These are phyloP conservation scores for Cloeon dipterum DNA, from an alignment of 2,888 invertebrate species.

Conservation along the genomic window DNA sequence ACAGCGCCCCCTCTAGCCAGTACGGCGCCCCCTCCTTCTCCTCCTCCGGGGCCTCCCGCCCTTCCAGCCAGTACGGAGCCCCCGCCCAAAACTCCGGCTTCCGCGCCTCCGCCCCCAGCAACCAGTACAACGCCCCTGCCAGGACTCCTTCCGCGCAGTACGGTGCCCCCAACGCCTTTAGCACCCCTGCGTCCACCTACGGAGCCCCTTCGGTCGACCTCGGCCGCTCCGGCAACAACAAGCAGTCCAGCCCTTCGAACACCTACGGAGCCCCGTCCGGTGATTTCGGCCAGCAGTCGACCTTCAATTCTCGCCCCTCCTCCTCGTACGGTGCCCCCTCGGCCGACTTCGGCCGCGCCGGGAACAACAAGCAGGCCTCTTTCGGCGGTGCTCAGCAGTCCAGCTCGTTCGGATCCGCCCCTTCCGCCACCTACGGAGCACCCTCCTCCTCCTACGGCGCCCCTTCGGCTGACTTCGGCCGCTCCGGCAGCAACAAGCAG, in stretches of 20 bases:
- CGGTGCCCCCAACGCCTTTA: not conserved
- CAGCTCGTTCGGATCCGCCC: not conserved
- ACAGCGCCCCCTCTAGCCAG: slow-evolving; percentile 5
- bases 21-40: slow-evolving; percentile 8
- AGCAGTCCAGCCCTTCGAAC: slow-evolving; percentile 4
- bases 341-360: not conserved
- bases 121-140: slow-evolving; percentile 5
- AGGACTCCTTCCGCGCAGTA: not conserved
- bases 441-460: slow-evolving; percentile 2
- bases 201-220: not conserved
- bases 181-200: slow-evolving; percentile 1
- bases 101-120: slow-evolving; percentile 1
- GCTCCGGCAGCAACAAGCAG: not conserved
- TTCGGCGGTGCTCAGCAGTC: no score
- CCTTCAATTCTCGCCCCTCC: not conserved
- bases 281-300: slow-evolving; percentile 11
- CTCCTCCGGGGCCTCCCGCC: slow-evolving; percentile 1
- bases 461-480: not conserved
- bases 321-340: not conserved
- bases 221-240: slow-evolving; percentile 6
- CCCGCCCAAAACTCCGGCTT: slow-evolving; percentile 1
- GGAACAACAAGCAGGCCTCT: not conserved
- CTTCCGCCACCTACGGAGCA: slow-evolving; percentile 7
- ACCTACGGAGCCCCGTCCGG: slow-evolving; percentile 8
- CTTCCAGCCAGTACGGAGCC: slow-evolving; percentile 5